A percentile compares a stretch with the other conserved stretches of the same genome.
These are phyloP conservation scores for Maniola jurtina DNA, from an alignment of 1,140 invertebrate species.

Conservation along the genomic window DNA sequence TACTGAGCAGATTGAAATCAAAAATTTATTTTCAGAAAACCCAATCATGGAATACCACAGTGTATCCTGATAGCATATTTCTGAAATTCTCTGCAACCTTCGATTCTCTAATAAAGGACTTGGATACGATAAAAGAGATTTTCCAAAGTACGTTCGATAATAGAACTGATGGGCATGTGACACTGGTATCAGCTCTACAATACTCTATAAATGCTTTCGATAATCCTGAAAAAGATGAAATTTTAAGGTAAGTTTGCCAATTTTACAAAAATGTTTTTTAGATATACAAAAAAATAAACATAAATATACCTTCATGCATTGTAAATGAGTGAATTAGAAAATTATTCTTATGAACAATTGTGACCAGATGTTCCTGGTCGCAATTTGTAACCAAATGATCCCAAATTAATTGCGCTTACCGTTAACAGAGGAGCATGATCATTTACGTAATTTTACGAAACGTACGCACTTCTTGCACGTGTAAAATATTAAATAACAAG, in stretches of 20 bases:
- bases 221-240: constrained; percentile 70
- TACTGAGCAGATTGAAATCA: not conserved
- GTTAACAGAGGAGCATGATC: no score
- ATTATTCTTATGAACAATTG: no score
- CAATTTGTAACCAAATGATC: no score
- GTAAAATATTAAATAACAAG: no score
- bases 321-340: no score
- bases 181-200: constrained; percentile 47
- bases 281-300: no score
- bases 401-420: no score
- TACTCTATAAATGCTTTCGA: constrained; percentile 57
- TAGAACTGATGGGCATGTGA: constrained; percentile 27
- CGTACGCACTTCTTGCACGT: no score
- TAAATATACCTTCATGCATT: no score
- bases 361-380: no score
- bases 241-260: constrained; percentile 63
- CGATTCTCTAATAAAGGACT: constrained; percentile 52
- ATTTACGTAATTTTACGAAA: no score
- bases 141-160: constrained; percentile 40
- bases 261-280: not conserved
- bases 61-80: constrained; percentile 48
- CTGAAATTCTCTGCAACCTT: constrained; percentile 58
- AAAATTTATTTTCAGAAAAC: constrained; percentile 41
- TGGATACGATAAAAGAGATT: constrained; percentile 41
- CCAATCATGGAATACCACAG: constrained; percentile 45